Base-by-base conservation (phyloP, 1,140 invertebrate genomes). In the Drosophila equinoxialis region DNA sequence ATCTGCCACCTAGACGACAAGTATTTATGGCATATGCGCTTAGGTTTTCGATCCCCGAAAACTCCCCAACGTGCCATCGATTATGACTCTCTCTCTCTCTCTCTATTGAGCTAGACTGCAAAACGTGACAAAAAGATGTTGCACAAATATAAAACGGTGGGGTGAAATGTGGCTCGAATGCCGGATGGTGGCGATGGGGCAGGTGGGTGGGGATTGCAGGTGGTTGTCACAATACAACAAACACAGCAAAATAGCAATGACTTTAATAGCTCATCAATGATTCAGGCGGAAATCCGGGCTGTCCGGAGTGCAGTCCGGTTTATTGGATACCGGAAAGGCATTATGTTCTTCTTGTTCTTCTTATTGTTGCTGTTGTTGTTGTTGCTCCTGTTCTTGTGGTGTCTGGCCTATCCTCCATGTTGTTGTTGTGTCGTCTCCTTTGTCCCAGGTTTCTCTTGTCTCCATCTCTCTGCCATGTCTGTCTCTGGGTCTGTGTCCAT, bases 201-300 rank as follows among this genome's bases (percentile, higher is more conserved):
- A 6, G 45, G 17, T 10, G 7, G 45, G 8, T 6, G 45, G 8
- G 17, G 7, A 39, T 39, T 39, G 37, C 37, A 33, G n/a, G 37
- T 41, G 60, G 7, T 5, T n/a, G 26, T 41, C 68, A 69, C 79
- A 85, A 37, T 37, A 30, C 35, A 39, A 84, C 81, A 89, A 89
- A 84, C 81, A 84, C 77, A 85, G 74, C 80, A 89, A 84, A 89
- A 90, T 81, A 87, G 78, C 87, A 90, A 90, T 91, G 81, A 91
- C 90, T 90, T 91, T 91, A 91, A 91, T 91, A 91, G 90, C 90
- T 91, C 90, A 91, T 91, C 90, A 91, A 91, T 91, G 90, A 91
- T 91, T 91, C 90, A 91, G 78, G 83, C 90, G 90, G 90, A 91
- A 84, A 91, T 91, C 90, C 90, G 90, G 79, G 70, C 83, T 91